Percentiles rank a stretch among this genome's conserved stretches.
These are phyloP conservation scores for Chrysomela aeneicollis DNA, from an alignment of 2,888 invertebrate genomes.

Conservation along the genomic window DNA sequence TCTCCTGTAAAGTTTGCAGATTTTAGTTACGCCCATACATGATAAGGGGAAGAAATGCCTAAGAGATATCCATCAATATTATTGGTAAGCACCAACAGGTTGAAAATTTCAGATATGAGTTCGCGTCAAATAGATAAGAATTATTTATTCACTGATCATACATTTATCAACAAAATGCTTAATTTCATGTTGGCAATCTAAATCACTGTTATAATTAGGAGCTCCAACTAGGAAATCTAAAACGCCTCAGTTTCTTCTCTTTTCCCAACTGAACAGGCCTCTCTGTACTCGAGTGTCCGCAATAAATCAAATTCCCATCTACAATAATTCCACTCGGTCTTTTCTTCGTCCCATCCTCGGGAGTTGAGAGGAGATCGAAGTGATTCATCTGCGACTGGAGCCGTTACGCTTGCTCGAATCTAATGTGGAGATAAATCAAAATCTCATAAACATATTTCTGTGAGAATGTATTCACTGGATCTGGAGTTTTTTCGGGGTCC, in stretches of 20 bases:
- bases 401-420: constrained; percentile 46
- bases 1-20: no score
- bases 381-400: constrained; percentile 48
- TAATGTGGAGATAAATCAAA: constrained; percentile 55
- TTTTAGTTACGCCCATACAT: no score
- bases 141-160: no score
- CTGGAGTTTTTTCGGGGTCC: constrained; percentile 27
- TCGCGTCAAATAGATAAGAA: no score
- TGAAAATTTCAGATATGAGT: no score
- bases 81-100: no score
- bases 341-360: constrained; percentile 25
- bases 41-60: no score
- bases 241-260: background rate
- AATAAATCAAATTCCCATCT: constrained; percentile 38
- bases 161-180: no score
- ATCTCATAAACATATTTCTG: constrained; percentile 55
- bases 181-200: no score
- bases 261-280: background rate
- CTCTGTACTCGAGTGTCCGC: background rate
- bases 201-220: no score
- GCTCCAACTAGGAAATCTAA: background rate
- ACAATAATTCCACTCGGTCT: constrained; percentile 36
- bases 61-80: no score
- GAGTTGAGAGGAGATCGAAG: constrained; percentile 40
- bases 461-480: constrained; percentile 51